Evolutionary conservation across 1,140 invertebrate genomes (phyloP), one percentile per base, ranked within the genome.

Genomic region (Melipona quadrifasciata): DNA sequence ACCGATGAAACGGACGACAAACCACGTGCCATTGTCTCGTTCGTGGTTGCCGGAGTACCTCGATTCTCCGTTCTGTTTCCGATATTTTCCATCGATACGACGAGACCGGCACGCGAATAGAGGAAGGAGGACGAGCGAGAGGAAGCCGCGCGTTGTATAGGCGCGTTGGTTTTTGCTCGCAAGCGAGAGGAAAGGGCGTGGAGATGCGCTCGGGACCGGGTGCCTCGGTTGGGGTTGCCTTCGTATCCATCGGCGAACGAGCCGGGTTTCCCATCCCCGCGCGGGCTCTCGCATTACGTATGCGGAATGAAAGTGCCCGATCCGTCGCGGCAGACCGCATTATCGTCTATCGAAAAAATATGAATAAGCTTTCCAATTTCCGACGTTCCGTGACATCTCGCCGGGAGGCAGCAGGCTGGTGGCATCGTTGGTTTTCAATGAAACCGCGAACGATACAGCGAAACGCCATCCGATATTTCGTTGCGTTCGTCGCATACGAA

Each of bases 321-420:
- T 87, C 61, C 87, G 86, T 67, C 78, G 67, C 55, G 64, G 64
- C 86, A 61, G 72, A n/a, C 70, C 80, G 78, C 79, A 84, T 70
- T 77, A 72, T 77, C 81, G 87, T 91, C 88, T 94, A 94, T 94
- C 93, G 91, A 93, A 92, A 93, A 93, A 93, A 93, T 94, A 93
- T 94, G 93, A 94, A 94, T 94, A 94, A 94, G 93, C 93, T 94
- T 94, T 94, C 93, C 93, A 94, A 94, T 94, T 94, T 94, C 93
- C 93, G 94, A 93, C 93, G 93, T 93, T 93, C 90, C 93, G 92
- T 94, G 94, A 94, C 94, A 94, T 94, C 94, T 94, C 94, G 94
- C 93, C 93, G 94, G 93, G 92, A 93, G 92, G 91, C 92, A 92
- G 93, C 92, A 89, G 93, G 89, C 90, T 12, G 57, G 70, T 47